Base-by-base conservation (phyloP, 2,888 invertebrate species). In the Frankliniella fusca region DNA sequence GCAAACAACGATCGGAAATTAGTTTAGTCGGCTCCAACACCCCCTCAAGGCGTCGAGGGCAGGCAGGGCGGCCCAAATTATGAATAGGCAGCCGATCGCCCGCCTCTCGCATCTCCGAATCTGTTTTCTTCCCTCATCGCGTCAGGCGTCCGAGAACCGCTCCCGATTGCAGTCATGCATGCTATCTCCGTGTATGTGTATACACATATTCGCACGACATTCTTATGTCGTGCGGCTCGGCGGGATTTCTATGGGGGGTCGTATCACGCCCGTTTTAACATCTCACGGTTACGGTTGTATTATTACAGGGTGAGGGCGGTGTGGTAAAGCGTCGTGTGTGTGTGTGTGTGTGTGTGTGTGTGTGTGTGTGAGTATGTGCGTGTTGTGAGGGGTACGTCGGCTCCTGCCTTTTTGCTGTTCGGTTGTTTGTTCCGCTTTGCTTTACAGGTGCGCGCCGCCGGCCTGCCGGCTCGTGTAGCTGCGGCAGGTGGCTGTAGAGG, bases 401-500 rank as follows among this genome's bases (percentile, higher is more conserved):
- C 61, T 18, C n/a, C 61, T 76, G 70, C 70, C 27, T 23, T 27
- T 23, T 61, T 61, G 61, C 61, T 76, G 70, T 76, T 76, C 27
- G 70, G 70, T 76, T 23, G 27, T 76, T 76, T 76, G 70, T 76
- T 76, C 70, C 70, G 70, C 70, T 76, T 76, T 76, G 70, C 70
- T 76, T 76, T 76, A 23, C 70, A 76, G 70, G 27, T 27, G 27
- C 27, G 54, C 18, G 54, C 18, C 15, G 61, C 61, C 61, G 61
- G 61, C 61, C 61, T 61, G 61, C 38, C 38, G 61, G 61, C 38
- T 38, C 20, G 54, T 54, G 70, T 76, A 27, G 23, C 12, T 27
- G 70, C 23, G 70, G 70, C 70, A 76, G 70, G 70, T 76, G 70
- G 70, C 27, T 27, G 23, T 18, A 7, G 61, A 18, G 61, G 8